phyloP scores from a whole-genome alignment of 2,888 invertebrate species.

The Oithona nana region DNA sequence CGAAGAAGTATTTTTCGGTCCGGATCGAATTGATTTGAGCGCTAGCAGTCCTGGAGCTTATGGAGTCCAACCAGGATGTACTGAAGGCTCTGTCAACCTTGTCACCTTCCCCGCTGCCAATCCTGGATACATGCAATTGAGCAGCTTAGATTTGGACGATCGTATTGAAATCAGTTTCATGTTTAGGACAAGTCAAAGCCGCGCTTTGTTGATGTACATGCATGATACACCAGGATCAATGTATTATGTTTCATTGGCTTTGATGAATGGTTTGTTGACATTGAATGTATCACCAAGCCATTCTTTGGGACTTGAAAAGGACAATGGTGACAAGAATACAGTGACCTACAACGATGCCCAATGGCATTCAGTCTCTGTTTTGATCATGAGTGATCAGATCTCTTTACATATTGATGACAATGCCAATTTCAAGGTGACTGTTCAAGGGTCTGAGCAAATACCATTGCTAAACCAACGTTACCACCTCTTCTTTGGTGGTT shows the following conservation, averaged over 20 bases:
- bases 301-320: conserved; percentile 31
- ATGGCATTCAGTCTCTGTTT: conserved; percentile 75
- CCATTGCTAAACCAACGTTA: conserved; percentile 10
- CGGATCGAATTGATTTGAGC: conserved; percentile 54
- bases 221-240: conserved; percentile 36
- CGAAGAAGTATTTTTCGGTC: conserved; percentile 54
- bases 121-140: conserved; percentile 46
- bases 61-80: conserved; percentile 71
- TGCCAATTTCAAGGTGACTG: background rate
- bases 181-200: conserved; percentile 4
- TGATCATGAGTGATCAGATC: conserved; percentile 33
- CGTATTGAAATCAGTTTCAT: conserved; percentile 6
- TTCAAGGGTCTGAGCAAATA: background rate
- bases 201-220: conserved; percentile 9
- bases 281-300: conserved; percentile 45
- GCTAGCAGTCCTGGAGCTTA: conserved; percentile 50
- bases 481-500: conserved; percentile 60
- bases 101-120: conserved; percentile 18
- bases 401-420: conserved; percentile 63
- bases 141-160: conserved; percentile 30
- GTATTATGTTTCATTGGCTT: conserved; percentile 38
- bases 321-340: conserved; percentile 19
- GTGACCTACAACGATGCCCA: conserved; percentile 71
- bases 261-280: conserved; percentile 34
- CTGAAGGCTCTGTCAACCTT: conserved; percentile 24